Evolutionary conservation across 2,113 vertebrate species (phyloP).

Genomic region (Geococcyx californianus): DNA sequence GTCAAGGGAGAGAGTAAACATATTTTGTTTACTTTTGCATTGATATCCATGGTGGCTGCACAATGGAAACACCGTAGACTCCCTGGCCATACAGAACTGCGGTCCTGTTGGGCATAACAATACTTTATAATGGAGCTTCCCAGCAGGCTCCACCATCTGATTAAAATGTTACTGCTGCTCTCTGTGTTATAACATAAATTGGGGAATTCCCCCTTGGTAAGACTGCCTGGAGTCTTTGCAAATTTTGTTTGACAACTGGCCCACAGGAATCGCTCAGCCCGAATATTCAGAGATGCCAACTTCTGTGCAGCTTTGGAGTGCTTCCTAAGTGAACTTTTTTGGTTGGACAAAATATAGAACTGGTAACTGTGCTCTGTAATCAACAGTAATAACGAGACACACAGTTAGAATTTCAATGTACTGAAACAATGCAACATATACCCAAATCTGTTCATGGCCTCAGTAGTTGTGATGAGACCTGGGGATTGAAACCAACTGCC

Average conservation of each 20-base stretch:
- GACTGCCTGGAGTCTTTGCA: background rate
- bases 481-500: background rate
- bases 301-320: background rate
- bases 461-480: background rate
- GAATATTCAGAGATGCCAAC: background rate
- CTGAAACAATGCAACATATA: background rate
- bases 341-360: background rate
- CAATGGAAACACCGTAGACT: background rate
- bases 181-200: background rate
- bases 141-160: background rate
- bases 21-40: constrained; percentile 7
- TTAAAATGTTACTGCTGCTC: constrained; percentile 44
- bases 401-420: background rate
- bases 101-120: background rate
- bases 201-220: constrained; percentile 1
- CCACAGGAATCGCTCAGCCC: background rate
- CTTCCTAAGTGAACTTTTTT: background rate
- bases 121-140: background rate
- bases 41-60: background rate
- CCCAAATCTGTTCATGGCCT: background rate
- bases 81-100: background rate
- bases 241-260: constrained; percentile 18
- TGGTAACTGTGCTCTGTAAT: background rate
- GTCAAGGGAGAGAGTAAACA: background rate
- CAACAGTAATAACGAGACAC: background rate